A percentile compares a stretch with the other conserved stretches of the same genome.
These are phyloP conservation scores for Lycia hirtaria DNA, from an alignment of 2,888 invertebrate genomes.

Conservation along the genomic window DNA sequence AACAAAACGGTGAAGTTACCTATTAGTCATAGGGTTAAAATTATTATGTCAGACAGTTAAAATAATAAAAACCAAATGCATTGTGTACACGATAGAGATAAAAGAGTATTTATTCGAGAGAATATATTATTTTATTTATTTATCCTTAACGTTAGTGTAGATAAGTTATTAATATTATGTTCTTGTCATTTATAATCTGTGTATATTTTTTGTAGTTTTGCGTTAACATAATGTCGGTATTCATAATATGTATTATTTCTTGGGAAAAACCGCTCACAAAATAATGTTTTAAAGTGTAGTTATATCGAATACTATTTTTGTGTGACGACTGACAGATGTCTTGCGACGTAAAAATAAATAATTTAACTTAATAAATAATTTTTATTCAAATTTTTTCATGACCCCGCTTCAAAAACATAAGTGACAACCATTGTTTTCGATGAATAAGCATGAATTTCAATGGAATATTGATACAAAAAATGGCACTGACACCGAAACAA, in stretches of 20 bases:
- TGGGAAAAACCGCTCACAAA: constrained; percentile 12
- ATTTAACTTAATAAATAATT: constrained; percentile 23
- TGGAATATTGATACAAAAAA: constrained; percentile 14
- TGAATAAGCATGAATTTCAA: constrained; percentile 14
- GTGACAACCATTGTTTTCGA: constrained; percentile 17
- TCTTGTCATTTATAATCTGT: constrained; percentile 13
- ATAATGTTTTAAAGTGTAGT: constrained; percentile 24
- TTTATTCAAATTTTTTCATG: constrained; percentile 20
- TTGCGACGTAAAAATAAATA: constrained; percentile 49
- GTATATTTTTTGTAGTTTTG: constrained; percentile 7
- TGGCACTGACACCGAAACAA: background rate
- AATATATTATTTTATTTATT: constrained; percentile 50
- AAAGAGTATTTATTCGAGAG: constrained; percentile 72
- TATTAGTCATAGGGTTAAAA: constrained; percentile 57
- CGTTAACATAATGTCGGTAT: constrained; percentile 1
- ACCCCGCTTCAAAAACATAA: constrained; percentile 12
- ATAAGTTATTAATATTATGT: background rate
- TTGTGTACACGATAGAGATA: constrained; percentile 44
- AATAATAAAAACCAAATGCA: constrained; percentile 23
- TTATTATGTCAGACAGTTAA: constrained; percentile 30
- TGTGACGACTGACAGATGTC: constrained; percentile 45
- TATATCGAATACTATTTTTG: constrained; percentile 41
- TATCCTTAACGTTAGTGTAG: constrained; percentile 30
- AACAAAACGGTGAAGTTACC: constrained; percentile 76
- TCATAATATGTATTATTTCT: background rate